Percentiles rank a stretch among this genome's conserved stretches.
Conservation (phyloP, 2,797 vertebrate species). For the Limosa lapponica region DNA sequence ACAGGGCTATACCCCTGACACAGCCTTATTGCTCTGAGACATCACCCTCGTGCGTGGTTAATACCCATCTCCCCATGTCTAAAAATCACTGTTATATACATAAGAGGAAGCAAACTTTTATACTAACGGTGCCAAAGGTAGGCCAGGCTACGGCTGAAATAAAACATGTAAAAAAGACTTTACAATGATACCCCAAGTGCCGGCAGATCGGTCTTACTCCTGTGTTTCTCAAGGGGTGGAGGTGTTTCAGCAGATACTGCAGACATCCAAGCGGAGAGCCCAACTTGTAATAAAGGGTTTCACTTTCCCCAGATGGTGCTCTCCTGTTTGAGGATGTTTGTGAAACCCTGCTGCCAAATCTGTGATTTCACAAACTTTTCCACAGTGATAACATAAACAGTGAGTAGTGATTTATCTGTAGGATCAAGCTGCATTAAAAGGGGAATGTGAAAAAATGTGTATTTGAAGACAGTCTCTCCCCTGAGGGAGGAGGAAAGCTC, state of each 20-base stretch:
- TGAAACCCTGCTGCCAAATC: constrained; percentile 2
- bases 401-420: constrained; percentile 19
- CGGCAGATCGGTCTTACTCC: not conserved
- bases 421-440: not conserved
- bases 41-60: rapidly evolving
- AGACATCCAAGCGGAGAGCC: not conserved
- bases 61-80: rapidly evolving
- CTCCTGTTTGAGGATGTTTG: constrained; percentile 4
- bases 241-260: not conserved
- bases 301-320: not conserved
- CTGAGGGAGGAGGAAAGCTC: not conserved
- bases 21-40: not conserved
- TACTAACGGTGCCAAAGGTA: not conserved
- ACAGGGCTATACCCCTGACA: not conserved
- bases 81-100: not conserved
- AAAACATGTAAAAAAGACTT: not conserved
- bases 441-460: not conserved
- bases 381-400: constrained; percentile 28
- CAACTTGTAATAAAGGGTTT: not conserved
- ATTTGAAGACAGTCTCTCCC: not conserved
- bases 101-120: not conserved
- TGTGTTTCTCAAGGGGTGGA: not conserved
- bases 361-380: constrained; percentile 52
- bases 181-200: rapidly evolving
- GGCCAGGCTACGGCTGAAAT: not conserved